phyloP scores from a whole-genome alignment of 2,113 vertebrate genomes.

The Neolamprologus falcicula region DNA sequence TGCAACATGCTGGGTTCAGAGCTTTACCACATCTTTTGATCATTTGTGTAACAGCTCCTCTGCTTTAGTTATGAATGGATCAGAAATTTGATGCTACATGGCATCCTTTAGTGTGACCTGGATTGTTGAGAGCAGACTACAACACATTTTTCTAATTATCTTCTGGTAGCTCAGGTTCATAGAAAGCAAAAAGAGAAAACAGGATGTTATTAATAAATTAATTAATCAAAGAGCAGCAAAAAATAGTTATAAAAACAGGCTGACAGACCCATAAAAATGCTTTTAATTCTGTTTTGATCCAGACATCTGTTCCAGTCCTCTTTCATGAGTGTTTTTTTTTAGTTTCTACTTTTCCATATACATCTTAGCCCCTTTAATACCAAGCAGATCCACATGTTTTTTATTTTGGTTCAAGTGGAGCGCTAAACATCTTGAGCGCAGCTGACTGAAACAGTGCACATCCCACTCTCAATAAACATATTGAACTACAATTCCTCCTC shows the following conservation, averaged over 20 bases:
- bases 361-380: neutral
- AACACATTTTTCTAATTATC: neutral
- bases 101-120: neutral
- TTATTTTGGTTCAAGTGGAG: neutral
- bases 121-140: neutral
- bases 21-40: neutral
- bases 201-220: neutral
- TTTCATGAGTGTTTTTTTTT: neutral
- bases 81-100: neutral
- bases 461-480: neutral
- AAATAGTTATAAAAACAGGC: neutral
- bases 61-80: neutral
- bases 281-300: neutral
- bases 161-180: neutral
- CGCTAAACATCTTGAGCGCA: neutral
- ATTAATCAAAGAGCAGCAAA: neutral
- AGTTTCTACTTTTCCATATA: neutral
- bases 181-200: neutral
- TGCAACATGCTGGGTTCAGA: neutral
- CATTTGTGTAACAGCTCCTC: neutral
- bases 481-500: neutral
- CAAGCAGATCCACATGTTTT: neutral
- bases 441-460: neutral
- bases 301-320: neutral
- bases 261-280: neutral